Conservation (phyloP, 2,888 invertebrate genomes). For the Heteromyza rotundicornis region DNA sequence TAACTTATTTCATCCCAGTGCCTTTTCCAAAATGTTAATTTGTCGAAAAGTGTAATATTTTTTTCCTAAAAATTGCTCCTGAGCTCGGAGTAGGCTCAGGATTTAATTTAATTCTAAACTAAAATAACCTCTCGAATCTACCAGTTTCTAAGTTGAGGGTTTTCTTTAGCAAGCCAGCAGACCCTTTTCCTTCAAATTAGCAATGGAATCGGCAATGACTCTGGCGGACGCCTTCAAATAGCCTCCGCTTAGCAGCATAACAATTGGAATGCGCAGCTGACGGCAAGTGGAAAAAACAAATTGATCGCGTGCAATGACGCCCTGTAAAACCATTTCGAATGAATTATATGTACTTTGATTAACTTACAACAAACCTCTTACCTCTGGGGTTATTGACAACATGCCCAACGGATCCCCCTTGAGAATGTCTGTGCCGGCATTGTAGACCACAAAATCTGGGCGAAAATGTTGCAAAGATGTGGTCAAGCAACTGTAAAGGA, state of each 20-base stretch:
- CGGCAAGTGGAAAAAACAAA: slow-evolving; percentile 78
- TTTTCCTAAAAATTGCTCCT: too few relatives aligned
- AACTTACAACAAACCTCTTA: slow-evolving; percentile 43
- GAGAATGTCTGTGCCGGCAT: slow-evolving; percentile 90
- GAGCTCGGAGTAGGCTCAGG: too few relatives aligned
- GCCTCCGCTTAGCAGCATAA: slow-evolving; percentile 89
- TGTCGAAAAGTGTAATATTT: too few relatives aligned
- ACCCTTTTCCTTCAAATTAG: slow-evolving; percentile 73
- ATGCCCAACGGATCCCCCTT: slow-evolving; percentile 79
- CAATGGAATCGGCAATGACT: slow-evolving; percentile 84
- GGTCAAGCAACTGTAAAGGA: slow-evolving; percentile 68
- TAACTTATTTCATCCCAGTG: too few relatives aligned
- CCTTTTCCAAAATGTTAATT: too few relatives aligned
- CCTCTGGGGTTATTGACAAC: slow-evolving; percentile 73
- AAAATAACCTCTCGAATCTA: too few relatives aligned
- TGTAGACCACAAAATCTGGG: slow-evolving; percentile 86
- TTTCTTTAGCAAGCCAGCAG: slow-evolving; percentile 61
- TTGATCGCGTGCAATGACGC: slow-evolving; percentile 84
- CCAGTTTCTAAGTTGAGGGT: too few relatives aligned
- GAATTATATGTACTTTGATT: too few relatives aligned
- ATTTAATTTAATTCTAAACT: too few relatives aligned
- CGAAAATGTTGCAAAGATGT: slow-evolving; percentile 73
- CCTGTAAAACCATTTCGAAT: slow-evolving; percentile 65
- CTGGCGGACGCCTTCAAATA: slow-evolving; percentile 78
- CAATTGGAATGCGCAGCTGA: slow-evolving; percentile 72